Evolutionary conservation across 2,113 vertebrate genomes (phyloP), one percentile per base, ranked within the genome.

Genomic region (Garra rufa): DNA sequence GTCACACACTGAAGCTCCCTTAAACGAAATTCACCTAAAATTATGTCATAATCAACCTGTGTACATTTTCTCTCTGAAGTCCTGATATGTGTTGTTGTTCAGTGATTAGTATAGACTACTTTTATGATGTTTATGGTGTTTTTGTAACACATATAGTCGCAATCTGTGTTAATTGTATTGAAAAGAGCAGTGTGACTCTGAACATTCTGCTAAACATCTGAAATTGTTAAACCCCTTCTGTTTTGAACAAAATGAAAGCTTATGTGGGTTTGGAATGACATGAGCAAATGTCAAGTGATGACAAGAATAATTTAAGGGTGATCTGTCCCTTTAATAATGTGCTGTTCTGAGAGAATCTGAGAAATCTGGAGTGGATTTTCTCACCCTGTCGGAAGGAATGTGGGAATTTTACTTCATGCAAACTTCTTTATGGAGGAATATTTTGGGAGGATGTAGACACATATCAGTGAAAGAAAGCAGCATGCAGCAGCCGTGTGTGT

Each of bases 371-470:
- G 43, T 50, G 38, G 9, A 38, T 69, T 81, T 28, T 81, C 6
- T 82, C 38, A 69, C 43, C 28, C 80, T 30, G 9, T 17, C 30
- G 17, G 44, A 71, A 70, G 30, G 80, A 82, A 82, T 81, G 65
- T 69, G 48, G 46, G 79, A 34, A 46, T 48, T 46, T 67, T 3
- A 14, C 11, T 48, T 44, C 15, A 63, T 63, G 24, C 61, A 6
- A 41, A 67, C 24, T 11, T 26, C 34, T 30, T 52, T 24, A 55
- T 80, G 50, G 69, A 82, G 34, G 50, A 19, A 34, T 69, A 13
- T 38, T 41, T n/a, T 65, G 26, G 13, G 38, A 57, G 46, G 81
- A 70, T 88, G 81, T 11, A 11, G 88, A 90, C 89, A 88, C 81
- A 59, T 6, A 43, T 28, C 55, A 19, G 19, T 26, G 41, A 48